Conservation (phyloP, 2,888 invertebrate species). For the Geotrupes spiniger region DNA sequence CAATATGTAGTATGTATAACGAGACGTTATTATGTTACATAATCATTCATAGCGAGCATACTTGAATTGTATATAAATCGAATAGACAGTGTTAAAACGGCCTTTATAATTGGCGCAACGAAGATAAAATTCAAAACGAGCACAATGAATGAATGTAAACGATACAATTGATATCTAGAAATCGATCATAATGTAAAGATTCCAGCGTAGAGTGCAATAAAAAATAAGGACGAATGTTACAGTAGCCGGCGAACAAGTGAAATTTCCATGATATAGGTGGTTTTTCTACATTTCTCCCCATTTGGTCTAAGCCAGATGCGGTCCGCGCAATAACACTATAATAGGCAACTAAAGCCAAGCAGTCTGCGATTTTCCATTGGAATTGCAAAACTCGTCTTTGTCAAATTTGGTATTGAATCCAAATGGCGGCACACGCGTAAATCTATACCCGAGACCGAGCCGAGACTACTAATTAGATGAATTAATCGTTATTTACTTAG, state of each 20-base stretch:
- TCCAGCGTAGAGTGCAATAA: slow-evolving; percentile 24
- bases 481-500: slow-evolving; percentile 48
- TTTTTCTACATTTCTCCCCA: slow-evolving; percentile 45
- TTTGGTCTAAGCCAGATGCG: slow-evolving; percentile 42
- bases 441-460: slow-evolving; percentile 43
- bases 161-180: slow-evolving; percentile 19
- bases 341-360: slow-evolving; percentile 51
- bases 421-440: slow-evolving; percentile 47
- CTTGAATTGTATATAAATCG: too few species aligned
- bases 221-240: slow-evolving; percentile 32
- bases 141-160: too few species aligned
- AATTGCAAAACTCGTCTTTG: slow-evolving; percentile 48
- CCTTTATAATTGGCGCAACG: too few species aligned
- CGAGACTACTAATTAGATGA: slow-evolving; percentile 50
- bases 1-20: too few species aligned
- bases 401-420: slow-evolving; percentile 51
- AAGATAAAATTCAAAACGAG: too few species aligned
- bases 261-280: slow-evolving; percentile 48
- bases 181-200: slow-evolving; percentile 25
- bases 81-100: too few species aligned
- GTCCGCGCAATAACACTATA: slow-evolving; percentile 43
- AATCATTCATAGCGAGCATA: too few species aligned
- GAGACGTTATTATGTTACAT: too few species aligned
- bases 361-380: slow-evolving; percentile 49
- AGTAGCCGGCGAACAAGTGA: slow-evolving; percentile 29